Conservation (phyloP, 2,113 vertebrate genomes). For the Neofelis nebulosa region DNA sequence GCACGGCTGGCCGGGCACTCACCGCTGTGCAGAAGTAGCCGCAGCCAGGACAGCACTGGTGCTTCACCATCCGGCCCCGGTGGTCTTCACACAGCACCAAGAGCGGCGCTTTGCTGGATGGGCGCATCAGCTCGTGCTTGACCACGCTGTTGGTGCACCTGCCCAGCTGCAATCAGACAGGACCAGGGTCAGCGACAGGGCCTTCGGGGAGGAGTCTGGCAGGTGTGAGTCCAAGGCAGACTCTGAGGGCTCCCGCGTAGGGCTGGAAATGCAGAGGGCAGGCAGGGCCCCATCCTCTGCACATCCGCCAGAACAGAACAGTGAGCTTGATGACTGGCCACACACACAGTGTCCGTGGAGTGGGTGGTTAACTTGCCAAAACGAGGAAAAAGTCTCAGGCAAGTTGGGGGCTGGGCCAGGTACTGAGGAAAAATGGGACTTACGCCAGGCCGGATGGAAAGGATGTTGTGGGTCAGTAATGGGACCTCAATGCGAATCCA, state of each 20-base stretch:
- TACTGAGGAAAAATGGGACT: neutral
- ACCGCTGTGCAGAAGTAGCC: slow-evolving; percentile 96
- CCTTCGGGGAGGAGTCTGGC: neutral
- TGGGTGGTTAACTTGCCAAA: neutral
- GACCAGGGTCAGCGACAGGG: slow-evolving; percentile 7
- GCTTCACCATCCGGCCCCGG: slow-evolving; percentile 97
- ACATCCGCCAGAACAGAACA: neutral
- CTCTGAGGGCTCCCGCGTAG: neutral
- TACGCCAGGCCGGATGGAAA: rapidly evolving
- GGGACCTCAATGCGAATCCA: neutral
- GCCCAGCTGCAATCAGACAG: slow-evolving; percentile 87
- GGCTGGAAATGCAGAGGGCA: too few species aligned
- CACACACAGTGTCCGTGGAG: neutral
- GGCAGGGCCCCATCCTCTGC: neutral
- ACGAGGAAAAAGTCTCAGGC: neutral
- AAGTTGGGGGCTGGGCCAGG: neutral
- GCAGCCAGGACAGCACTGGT: slow-evolving; percentile 98
- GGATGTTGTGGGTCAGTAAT: too few species aligned
- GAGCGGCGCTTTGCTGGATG: slow-evolving; percentile 94
- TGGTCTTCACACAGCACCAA: slow-evolving; percentile 97
- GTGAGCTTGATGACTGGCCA: neutral
- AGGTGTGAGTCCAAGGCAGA: neutral
- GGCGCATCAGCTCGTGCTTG: slow-evolving; percentile 98
- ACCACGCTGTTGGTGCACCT: slow-evolving; percentile 92
- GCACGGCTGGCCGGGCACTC: slow-evolving; percentile 47